Evolutionary conservation across 2,113 vertebrate genomes (phyloP).

Genomic region (Tyrannus savana): DNA sequence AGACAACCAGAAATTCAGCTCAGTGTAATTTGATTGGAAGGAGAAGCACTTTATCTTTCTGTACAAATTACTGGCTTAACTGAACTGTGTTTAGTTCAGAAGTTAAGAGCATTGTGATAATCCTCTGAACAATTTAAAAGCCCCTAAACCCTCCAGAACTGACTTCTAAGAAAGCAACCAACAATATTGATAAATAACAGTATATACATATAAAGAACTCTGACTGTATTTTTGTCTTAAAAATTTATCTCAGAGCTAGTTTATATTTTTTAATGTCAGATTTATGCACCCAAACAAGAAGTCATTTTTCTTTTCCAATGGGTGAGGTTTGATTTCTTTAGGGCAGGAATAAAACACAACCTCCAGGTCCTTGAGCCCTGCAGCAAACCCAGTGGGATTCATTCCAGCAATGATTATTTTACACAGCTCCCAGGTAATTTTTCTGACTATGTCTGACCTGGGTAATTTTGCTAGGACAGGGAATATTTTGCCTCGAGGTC

Average conservation of each 20-base stretch:
- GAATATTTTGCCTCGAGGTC: not conserved
- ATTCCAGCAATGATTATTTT: not conserved
- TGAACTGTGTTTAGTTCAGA: conserved; percentile 38
- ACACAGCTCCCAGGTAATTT: not conserved
- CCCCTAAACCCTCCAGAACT: not conserved
- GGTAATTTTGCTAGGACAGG: not conserved
- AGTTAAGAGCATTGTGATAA: conserved; percentile 53
- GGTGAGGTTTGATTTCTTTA: not conserved
- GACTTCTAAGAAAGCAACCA: not conserved
- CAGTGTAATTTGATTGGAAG: conserved; percentile 25
- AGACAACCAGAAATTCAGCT: conserved; percentile 8
- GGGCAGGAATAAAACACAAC: not conserved
- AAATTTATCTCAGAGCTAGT: not conserved
- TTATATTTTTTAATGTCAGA: not conserved
- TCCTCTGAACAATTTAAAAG: conserved; percentile 52
- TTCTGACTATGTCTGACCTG: not conserved
- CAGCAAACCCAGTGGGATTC: not conserved
- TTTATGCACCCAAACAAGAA: not conserved
- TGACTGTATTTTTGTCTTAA: not conserved
- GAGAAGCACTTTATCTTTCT: conserved; percentile 26
- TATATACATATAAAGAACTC: not conserved
- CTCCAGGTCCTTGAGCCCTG: fast-evolving
- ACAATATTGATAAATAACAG: not conserved
- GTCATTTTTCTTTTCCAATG: not conserved
- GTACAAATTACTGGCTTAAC: conserved; percentile 40